Percentiles rank a stretch among this genome's conserved stretches.
Evolutionary conservation across 2,797 vertebrate species (phyloP).

Genomic region (Gila robusta): DNA sequence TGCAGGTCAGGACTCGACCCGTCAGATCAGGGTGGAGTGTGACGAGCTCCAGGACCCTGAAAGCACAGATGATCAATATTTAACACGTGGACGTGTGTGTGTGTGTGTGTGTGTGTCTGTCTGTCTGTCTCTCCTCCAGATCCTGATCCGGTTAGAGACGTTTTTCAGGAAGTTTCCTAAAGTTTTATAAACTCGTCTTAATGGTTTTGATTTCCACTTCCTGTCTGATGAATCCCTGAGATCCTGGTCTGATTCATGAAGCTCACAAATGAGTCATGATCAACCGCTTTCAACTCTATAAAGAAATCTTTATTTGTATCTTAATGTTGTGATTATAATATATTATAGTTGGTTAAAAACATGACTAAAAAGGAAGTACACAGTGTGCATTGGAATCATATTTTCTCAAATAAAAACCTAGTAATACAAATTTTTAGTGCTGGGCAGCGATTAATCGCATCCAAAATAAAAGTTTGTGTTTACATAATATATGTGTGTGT

Average conservation of each 20-base stretch:
- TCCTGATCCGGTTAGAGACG: not conserved
- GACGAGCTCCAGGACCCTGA: constrained; percentile 63
- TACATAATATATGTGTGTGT: no score
- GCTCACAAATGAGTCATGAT: not conserved
- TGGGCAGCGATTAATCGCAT: no score
- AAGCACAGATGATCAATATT: constrained; percentile 70
- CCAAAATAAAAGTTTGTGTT: no score
- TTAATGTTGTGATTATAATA: not conserved
- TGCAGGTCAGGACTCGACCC: constrained; percentile 48
- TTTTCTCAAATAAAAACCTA: no score
- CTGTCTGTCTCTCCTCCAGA: no score
- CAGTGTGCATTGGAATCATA: no score
- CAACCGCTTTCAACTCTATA: fast-evolving
- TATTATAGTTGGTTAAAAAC: not conserved
- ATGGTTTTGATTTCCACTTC: not conserved
- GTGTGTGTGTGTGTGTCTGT: no score
- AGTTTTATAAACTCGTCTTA: not conserved
- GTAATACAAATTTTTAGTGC: no score
- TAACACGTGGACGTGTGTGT: constrained; percentile 67
- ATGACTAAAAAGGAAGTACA: no score
- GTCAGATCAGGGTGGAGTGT: constrained; percentile 70
- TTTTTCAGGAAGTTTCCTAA: not conserved
- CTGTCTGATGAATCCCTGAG: not conserved
- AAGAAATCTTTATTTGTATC: not conserved
- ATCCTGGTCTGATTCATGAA: not conserved